Base-by-base conservation (phyloP, 2,113 vertebrate genomes). In the Polypterus bichir region DNA sequence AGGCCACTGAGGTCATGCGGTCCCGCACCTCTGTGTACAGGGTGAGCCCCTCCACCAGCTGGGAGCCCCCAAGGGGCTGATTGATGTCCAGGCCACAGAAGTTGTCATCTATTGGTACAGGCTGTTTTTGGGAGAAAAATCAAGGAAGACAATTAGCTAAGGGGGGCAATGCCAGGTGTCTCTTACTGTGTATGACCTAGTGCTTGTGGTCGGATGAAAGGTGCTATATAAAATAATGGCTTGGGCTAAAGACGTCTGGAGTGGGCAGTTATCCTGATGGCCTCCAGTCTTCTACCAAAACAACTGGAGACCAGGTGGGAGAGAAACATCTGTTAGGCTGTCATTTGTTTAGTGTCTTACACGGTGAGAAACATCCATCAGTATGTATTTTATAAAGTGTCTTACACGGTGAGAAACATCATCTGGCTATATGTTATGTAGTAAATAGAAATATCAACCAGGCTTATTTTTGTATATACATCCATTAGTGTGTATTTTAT, bases 41-140 rank as follows among this genome's bases (percentile, higher is more conserved):
- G 0, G 79, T 87, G 75, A 94, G 85, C 3, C 96, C 95, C 0
- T 93, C 92, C 68, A 99, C 93, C 1, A 97, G 85, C 45, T 83
- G 85, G 0, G 92, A 95, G 61, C 96, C 96, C 96, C 96, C 2
- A 99, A 86, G 0, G 96, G 96, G 27, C 77, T 99, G 96, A 85
- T 99, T 99, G 85, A 99, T 99, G 81, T 98, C 96, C 45, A 98
- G 78, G 59, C 96, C 96, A 0, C 96, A 99, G 86, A 99, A 99
- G 3, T 91, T 92, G 80, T 99, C 96, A 10, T 98, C 93, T 0
- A 99, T 99, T 62, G 94, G 94, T 56, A 99, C 94, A 0, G 96
- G 96, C 96, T 99, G 70, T n/a, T 27, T 27, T 45, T 47, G 46
- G 9, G 47, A 51, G 46, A 51, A 44, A 62, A 11, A 44, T 11